Evolutionary conservation across 2,888 invertebrate species (phyloP).

Genomic region (Xestobium rufovillosum): DNA sequence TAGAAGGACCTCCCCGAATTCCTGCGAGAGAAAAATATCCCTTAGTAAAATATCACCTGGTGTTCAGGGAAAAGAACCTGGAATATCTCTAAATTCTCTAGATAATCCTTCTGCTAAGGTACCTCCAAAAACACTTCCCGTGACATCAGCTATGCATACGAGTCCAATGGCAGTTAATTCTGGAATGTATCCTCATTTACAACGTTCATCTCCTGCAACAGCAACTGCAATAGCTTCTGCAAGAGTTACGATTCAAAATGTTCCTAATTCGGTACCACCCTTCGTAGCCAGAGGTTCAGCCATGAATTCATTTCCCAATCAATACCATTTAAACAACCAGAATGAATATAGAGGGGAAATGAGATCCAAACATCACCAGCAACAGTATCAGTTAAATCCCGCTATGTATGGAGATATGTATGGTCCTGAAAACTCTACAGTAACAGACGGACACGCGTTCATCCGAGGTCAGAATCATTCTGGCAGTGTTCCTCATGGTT

Average conservation of each 20-base stretch:
- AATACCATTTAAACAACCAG: constrained; percentile 39
- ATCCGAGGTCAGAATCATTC: constrained; percentile 34
- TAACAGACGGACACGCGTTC: constrained; percentile 36
- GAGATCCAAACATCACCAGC: constrained; percentile 30
- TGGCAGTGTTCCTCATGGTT: constrained; percentile 22
- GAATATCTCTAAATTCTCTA: constrained; percentile 36
- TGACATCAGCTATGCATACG: constrained; percentile 51
- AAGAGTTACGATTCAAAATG: constrained; percentile 48
- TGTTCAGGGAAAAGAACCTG: constrained; percentile 50
- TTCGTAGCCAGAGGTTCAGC: constrained; percentile 50
- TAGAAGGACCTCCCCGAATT: constrained; percentile 51
- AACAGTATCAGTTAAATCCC: constrained; percentile 34
- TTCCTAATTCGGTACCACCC: constrained; percentile 52
- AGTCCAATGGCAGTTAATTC: constrained; percentile 51
- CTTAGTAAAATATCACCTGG: constrained; percentile 49
- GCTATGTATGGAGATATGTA: constrained; percentile 38
- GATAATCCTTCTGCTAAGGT: constrained; percentile 51
- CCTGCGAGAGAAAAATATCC: constrained; percentile 45
- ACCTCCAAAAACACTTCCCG: constrained; percentile 51
- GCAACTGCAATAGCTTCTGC: constrained; percentile 54
- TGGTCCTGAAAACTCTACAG: constrained; percentile 39
- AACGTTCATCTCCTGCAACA: constrained; percentile 62
- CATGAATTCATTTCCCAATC: constrained; percentile 38
- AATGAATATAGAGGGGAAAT: constrained; percentile 35
- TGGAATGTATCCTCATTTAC: constrained; percentile 52